A percentile compares a stretch with the other conserved stretches of the same genome.
phyloP scores from a whole-genome alignment of 2,888 invertebrate genomes.

The Yponomeuta sedellus region DNA sequence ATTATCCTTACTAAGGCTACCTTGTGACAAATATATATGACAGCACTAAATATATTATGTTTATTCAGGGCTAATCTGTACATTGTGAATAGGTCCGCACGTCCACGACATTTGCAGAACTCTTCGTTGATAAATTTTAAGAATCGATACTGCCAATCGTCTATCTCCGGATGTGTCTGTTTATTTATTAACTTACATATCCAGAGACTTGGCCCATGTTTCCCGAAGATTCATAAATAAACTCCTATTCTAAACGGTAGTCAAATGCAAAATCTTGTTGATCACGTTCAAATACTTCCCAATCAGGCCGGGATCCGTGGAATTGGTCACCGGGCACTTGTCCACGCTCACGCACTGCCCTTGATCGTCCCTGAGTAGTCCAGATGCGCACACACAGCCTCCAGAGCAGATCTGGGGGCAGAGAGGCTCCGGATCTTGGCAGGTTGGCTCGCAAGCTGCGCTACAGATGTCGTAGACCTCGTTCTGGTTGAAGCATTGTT shows the following conservation, averaged over 20 bases:
- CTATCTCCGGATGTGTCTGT: too few species aligned
- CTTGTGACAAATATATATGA: too few species aligned
- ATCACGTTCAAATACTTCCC: conserved; percentile 51
- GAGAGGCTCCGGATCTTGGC: conserved; percentile 54
- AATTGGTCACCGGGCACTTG: conserved; percentile 44
- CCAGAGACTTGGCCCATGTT: too few species aligned
- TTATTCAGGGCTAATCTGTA: too few species aligned
- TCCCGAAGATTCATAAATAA: neutral
- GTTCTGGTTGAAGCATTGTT: conserved; percentile 52
- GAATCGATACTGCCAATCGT: too few species aligned
- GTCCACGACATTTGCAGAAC: too few species aligned
- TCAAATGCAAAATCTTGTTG: conserved; percentile 47
- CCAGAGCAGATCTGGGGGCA: conserved; percentile 50
- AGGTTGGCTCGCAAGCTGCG: conserved; percentile 53
- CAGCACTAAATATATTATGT: too few species aligned
- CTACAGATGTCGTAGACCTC: conserved; percentile 59
- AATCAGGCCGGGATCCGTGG: conserved; percentile 40
- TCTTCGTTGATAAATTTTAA: too few species aligned
- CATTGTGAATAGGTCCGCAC: too few species aligned
- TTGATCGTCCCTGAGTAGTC: conserved; percentile 42
- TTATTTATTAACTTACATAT: too few species aligned
- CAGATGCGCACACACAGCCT: conserved; percentile 58
- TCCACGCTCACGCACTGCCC: conserved; percentile 55
- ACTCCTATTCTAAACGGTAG: conserved; percentile 17
- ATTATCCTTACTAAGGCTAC: too few species aligned